Conservation (phyloP, 1,140 invertebrate species). For the Lepidurus packardi region DNA sequence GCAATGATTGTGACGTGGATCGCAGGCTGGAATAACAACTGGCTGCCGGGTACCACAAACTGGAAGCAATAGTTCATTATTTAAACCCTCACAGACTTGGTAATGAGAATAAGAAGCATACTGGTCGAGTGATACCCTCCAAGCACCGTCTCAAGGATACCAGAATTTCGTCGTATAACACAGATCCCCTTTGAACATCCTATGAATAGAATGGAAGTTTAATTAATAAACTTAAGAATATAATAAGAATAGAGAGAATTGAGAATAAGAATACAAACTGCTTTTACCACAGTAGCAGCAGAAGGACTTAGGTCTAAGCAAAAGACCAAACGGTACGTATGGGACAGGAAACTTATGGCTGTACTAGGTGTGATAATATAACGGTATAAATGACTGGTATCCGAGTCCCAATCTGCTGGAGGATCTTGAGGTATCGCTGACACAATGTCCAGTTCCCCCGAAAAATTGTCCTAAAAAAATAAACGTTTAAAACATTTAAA, state of each 20-base stretch:
- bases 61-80: constrained; percentile 40
- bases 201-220: constrained; percentile 37
- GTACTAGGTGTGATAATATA: constrained; percentile 52
- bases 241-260: too few species aligned
- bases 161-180: constrained; percentile 65
- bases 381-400: constrained; percentile 51
- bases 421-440: constrained; percentile 56
- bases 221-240: not conserved
- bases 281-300: constrained; percentile 58
- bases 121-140: constrained; percentile 57
- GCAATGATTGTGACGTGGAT: constrained; percentile 73
- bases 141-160: constrained; percentile 58
- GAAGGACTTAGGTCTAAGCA: constrained; percentile 77
- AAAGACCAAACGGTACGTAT: constrained; percentile 63
- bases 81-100: not conserved
- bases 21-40: constrained; percentile 58
- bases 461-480: constrained; percentile 43
- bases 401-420: constrained; percentile 48
- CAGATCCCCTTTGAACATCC: constrained; percentile 60
- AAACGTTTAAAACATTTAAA: constrained; percentile 26
- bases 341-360: constrained; percentile 50
- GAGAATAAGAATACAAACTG: constrained; percentile 12
- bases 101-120: constrained; percentile 46
- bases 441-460: constrained; percentile 56
- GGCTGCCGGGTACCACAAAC: constrained; percentile 65